Percentiles rank a stretch among this genome's conserved stretches.
These are phyloP conservation scores for Synanthedon myopaeformis DNA, from an alignment of 2,888 invertebrate genomes.

Conservation along the genomic window DNA sequence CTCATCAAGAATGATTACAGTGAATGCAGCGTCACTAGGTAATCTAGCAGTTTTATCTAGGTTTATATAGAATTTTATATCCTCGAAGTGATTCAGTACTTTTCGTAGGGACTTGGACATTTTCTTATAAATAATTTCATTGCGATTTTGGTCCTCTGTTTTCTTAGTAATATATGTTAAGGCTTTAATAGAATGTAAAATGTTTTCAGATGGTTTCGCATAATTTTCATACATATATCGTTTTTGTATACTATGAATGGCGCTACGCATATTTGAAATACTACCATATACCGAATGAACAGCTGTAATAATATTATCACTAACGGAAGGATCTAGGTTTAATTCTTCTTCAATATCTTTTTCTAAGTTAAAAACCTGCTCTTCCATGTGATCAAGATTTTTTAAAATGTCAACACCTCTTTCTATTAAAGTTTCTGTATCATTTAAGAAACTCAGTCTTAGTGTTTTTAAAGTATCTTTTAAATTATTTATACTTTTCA, in stretches of 20 bases:
- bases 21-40: slow-evolving; percentile 53
- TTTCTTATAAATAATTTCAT: slow-evolving; percentile 26
- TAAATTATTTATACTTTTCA: slow-evolving; percentile 25
- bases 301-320: slow-evolving; percentile 50
- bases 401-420: slow-evolving; percentile 50
- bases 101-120: slow-evolving; percentile 42
- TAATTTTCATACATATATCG: slow-evolving; percentile 55
- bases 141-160: slow-evolving; percentile 9
- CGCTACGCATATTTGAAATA: slow-evolving; percentile 65
- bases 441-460: slow-evolving; percentile 26
- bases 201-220: slow-evolving; percentile 44
- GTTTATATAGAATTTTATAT: slow-evolving; percentile 60
- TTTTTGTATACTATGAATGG: slow-evolving; percentile 57
- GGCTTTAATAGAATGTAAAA: slow-evolving; percentile 44
- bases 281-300: slow-evolving; percentile 63
- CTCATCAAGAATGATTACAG: slow-evolving; percentile 47
- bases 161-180: slow-evolving; percentile 18
- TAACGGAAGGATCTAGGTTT: slow-evolving; percentile 24
- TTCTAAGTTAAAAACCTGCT: slow-evolving; percentile 48
- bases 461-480: slow-evolving; percentile 37
- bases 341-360: slow-evolving; percentile 29
- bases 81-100: slow-evolving; percentile 56
- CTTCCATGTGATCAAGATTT: slow-evolving; percentile 52
- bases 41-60: slow-evolving; percentile 59
- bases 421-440: slow-evolving; percentile 43